Conservation (phyloP, 2,888 invertebrate species). For the Machimus atricapillus region DNA sequence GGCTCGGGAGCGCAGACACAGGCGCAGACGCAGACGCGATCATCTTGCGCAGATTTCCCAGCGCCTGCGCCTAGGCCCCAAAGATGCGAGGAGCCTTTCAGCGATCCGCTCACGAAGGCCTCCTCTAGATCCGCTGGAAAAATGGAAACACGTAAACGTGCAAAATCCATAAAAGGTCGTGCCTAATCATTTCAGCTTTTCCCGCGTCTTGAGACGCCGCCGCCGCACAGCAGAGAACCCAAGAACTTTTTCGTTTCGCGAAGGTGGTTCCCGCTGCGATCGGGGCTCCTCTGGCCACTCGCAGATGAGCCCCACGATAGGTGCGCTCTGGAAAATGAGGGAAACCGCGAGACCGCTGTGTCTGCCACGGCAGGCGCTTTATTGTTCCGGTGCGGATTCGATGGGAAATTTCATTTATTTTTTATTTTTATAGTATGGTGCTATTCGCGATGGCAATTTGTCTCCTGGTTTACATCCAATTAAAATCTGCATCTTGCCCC, state of each 20-base stretch:
- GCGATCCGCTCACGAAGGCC: constrained; percentile 3
- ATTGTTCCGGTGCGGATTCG: constrained; percentile 7
- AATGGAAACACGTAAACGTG: constrained; percentile 50
- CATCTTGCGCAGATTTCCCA: background rate
- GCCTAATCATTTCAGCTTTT: constrained; percentile 51
- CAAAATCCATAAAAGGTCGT: constrained; percentile 52
- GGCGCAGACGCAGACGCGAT: too few relatives aligned
- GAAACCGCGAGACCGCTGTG: background rate
- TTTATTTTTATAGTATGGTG: background rate
- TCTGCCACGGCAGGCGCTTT: background rate
- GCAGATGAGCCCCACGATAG: background rate
- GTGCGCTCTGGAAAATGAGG: constrained; percentile 20
- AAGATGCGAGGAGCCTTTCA: constrained; percentile 1
- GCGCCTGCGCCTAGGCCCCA: background rate
- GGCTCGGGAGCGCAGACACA: background rate
- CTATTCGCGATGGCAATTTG: background rate
- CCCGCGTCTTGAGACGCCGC: constrained; percentile 25
- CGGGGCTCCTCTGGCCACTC: background rate
- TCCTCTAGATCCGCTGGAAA: constrained; percentile 7
- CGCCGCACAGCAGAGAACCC: background rate
- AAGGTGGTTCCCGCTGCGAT: constrained; percentile 37
- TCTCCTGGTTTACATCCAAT: background rate
- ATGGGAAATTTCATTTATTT: background rate
- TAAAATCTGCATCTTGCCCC: background rate
- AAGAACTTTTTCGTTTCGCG: constrained; percentile 14